Base-by-base conservation (phyloP, 2,888 invertebrate species). In the Rhorus exstirpatorius region DNA sequence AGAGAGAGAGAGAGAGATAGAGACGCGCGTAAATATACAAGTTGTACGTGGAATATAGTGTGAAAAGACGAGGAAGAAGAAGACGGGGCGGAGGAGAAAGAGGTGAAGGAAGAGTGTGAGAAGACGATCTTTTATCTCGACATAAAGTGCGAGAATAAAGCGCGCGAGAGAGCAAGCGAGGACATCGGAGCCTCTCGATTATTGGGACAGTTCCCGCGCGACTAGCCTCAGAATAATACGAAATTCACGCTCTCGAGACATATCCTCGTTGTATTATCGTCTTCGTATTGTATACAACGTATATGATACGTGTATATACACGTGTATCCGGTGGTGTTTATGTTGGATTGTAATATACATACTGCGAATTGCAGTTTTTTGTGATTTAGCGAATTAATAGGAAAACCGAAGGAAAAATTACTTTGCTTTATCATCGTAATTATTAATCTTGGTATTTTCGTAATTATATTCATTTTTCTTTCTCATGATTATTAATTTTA, bases 181-280 rank as follows among this genome's bases (percentile, higher is more conserved):
- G n/a, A n/a, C n/a, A n/a, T 71, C 71, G n/a, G 19, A 24, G 49
- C 19, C 38, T 41, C 12, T 60, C 24, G 53, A 74, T 74, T 63
- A 63, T 74, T 74, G 63, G 74, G 63, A 17, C 74, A 41, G 53
- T 63, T 63, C 17, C 53, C 74, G 63, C 60, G 58, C 21, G n/a
- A n/a, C n/a, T n/a, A n/a, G 60, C 31, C 3, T 72, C 21, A 61
- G 61, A 72, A 61, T 72, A 61, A 71, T 60, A 38, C 61, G 53
- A 61, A 12, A 74, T 72, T 61, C 26, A 31, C 51, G 26, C 46
- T 17, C 4, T 31, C 26, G 35, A 21, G 17, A 41, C 17, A 21
- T 31, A n/a, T n/a, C n/a, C 35, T 19, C 60, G 31, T n/a, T 51
- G n/a, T 67, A 51, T 31, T 67, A 51, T 51, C 51, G 35, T 67